Conservation (phyloP, 2,797 vertebrate genomes). For the Vespertilio murinus region DNA sequence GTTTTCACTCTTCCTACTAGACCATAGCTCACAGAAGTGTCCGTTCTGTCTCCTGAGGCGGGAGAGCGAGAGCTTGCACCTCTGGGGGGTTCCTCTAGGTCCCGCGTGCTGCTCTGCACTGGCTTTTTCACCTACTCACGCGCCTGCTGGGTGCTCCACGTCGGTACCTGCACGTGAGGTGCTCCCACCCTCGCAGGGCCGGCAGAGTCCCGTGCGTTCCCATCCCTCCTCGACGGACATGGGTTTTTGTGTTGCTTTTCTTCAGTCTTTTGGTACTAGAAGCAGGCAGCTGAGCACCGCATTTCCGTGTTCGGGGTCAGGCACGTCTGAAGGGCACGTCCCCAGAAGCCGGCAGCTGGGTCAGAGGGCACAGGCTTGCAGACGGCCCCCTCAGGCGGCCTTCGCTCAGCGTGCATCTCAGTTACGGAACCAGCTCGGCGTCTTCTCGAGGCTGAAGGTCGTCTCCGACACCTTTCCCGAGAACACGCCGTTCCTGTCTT, state of each 20-base stretch:
- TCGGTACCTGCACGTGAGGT: accelerated
- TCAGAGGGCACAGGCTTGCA: neutral
- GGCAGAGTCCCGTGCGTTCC: neutral
- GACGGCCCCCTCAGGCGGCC: neutral
- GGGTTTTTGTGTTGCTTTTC: neutral
- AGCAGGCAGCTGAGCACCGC: neutral
- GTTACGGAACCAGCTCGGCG: neutral
- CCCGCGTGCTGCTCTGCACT: neutral
- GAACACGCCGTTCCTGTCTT: neutral
- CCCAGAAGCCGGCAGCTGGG: neutral
- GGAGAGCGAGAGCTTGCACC: neutral
- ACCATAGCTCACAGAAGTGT: neutral
- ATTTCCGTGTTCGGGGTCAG: neutral
- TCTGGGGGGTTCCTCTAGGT: neutral
- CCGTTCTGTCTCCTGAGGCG: neutral
- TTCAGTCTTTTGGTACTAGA: neutral
- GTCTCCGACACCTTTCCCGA: neutral
- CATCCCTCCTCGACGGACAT: neutral
- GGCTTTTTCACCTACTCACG: neutral
- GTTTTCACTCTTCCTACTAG: neutral
- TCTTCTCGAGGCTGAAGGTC: neutral
- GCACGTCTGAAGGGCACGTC: neutral
- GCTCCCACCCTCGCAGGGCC: neutral
- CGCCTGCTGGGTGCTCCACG: neutral
- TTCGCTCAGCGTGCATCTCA: neutral